These are phyloP conservation scores for Aphis craccivora DNA, from an alignment of 1,140 invertebrate species.

Conservation along the genomic window DNA sequence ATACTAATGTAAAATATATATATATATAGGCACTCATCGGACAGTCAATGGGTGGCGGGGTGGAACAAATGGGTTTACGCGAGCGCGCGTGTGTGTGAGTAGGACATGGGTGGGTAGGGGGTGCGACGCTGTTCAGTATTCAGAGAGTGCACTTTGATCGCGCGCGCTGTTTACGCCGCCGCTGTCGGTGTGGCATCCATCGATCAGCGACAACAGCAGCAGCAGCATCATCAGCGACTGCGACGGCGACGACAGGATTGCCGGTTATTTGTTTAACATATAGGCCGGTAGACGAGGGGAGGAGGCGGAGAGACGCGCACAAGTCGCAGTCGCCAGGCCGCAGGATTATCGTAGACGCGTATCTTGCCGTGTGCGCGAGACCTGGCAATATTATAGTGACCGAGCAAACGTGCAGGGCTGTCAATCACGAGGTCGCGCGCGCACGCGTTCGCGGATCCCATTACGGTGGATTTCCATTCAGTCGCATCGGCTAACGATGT, in stretches of 20 bases:
- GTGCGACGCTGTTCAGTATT: slow-evolving; percentile 14
- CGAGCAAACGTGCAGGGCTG: slow-evolving; percentile 25
- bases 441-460: slow-evolving; percentile 31
- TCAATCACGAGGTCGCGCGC: not conserved
- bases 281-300: not conserved
- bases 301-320: not conserved
- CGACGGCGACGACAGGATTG: not conserved
- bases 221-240: not conserved
- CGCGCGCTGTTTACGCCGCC: slow-evolving; percentile 27
- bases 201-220: not conserved
- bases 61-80: not conserved
- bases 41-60: not conserved
- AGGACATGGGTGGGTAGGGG: not conserved
- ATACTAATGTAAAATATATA: not conserved
- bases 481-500: slow-evolving; percentile 32
- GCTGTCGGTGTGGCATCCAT: slow-evolving; percentile 51
- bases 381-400: not conserved
- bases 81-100: not conserved
- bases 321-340: not conserved
- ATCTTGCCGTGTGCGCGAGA: not conserved
- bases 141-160: slow-evolving; percentile 23
- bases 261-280: slow-evolving; percentile 55
- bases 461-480: slow-evolving; percentile 44
- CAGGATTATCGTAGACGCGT: slow-evolving; percentile 4
- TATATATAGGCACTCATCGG: not conserved